Conservation (phyloP, 2,113 vertebrate genomes). For the Chloropsis hardwickii region DNA sequence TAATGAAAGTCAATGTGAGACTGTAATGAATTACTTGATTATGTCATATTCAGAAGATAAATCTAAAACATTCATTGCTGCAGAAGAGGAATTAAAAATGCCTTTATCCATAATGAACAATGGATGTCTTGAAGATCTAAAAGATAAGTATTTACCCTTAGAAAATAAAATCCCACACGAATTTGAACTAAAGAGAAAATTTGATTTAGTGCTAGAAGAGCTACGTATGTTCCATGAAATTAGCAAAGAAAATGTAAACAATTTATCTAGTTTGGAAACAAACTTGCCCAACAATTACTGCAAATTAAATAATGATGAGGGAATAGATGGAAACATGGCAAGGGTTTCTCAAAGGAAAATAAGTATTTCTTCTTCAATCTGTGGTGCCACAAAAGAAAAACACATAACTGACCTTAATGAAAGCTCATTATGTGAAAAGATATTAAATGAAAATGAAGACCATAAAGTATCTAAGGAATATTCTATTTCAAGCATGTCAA, state of each 20-base stretch:
- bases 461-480: neutral
- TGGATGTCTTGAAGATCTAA: slow-evolving; percentile 47
- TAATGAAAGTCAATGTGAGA: slow-evolving; percentile 49
- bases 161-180: slow-evolving; percentile 39
- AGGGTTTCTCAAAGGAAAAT: slow-evolving; percentile 1
- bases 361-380: neutral
- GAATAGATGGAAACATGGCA: slow-evolving; percentile 10
- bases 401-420: neutral
- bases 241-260: slow-evolving; percentile 67
- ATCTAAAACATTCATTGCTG: slow-evolving; percentile 35
- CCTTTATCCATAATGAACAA: slow-evolving; percentile 46
- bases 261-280: slow-evolving; percentile 42
- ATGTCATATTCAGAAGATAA: slow-evolving; percentile 62
- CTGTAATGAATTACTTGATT: slow-evolving; percentile 62
- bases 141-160: slow-evolving; percentile 58
- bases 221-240: slow-evolving; percentile 81
- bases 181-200: slow-evolving; percentile 80
- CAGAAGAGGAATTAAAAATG: slow-evolving; percentile 56
- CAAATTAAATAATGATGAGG: slow-evolving; percentile 10
- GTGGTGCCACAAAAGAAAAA: neutral
- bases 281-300: neutral
- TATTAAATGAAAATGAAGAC: neutral
- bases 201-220: slow-evolving; percentile 83
- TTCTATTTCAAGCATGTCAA: neutral
- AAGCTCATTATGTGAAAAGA: slow-evolving; percentile 44